Evolutionary conservation across 2,113 vertebrate genomes (phyloP).

Genomic region (Bungarus multicinctus): DNA sequence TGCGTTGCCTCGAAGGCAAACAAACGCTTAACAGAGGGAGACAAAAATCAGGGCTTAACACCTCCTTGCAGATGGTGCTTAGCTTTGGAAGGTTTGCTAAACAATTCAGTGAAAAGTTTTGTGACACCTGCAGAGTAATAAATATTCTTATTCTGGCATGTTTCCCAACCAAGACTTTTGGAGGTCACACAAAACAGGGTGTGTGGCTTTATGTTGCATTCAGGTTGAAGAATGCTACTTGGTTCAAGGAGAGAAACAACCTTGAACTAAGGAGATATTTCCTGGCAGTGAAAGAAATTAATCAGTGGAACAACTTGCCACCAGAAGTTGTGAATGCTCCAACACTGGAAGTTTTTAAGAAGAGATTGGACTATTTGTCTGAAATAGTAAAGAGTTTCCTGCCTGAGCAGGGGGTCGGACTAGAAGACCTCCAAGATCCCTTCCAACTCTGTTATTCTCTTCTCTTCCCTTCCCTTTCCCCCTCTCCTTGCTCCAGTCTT

Average conservation of each 20-base stretch:
- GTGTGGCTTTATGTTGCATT: neutral
- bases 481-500: accelerated
- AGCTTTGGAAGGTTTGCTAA: neutral
- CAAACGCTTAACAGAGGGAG: neutral
- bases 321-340: neutral
- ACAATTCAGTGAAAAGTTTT: neutral
- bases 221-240: neutral
- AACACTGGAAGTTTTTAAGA: neutral
- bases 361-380: too few relatives aligned
- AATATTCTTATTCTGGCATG: neutral
- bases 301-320: neutral
- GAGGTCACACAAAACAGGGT: neutral
- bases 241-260: neutral
- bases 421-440: too few relatives aligned
- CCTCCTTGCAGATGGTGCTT: neutral
- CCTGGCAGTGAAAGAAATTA: neutral
- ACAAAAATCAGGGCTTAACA: neutral
- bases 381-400: too few relatives aligned
- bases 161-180: neutral
- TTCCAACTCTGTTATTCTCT: too few relatives aligned
- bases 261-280: neutral
- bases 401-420: too few relatives aligned
- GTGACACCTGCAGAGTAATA: neutral
- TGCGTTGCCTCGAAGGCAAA: neutral
- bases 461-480: too few relatives aligned